A percentile compares a stretch with the other conserved stretches of the same genome.
Evolutionary conservation across 2,113 vertebrate genomes (phyloP).

Genomic region (Vidua macroura): DNA sequence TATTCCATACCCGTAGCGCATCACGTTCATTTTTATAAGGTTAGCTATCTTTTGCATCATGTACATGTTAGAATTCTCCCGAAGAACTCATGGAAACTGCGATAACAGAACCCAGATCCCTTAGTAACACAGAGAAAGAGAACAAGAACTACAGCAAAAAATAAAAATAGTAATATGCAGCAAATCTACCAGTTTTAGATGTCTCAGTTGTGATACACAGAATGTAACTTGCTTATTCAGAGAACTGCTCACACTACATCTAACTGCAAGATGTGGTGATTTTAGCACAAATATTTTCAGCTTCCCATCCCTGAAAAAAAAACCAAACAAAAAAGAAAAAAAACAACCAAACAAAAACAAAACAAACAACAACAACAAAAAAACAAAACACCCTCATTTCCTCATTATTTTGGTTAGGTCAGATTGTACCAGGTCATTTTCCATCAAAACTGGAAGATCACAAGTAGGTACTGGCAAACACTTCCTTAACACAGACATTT

Average conservation of each 20-base stretch:
- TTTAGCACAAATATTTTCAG: not conserved
- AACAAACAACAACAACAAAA: no score
- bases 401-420: not conserved
- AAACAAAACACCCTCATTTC: not conserved
- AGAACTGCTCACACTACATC: not conserved
- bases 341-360: not conserved
- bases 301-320: not conserved
- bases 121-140: not conserved
- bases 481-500: not conserved
- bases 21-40: not conserved
- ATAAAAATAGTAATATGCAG: not conserved
- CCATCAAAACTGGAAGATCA: not conserved
- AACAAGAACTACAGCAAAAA: not conserved
- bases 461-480: not conserved
- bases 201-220: not conserved
- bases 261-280: not conserved
- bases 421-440: not conserved
- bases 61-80: not conserved
- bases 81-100: not conserved
- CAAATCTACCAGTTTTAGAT: not conserved
- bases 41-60: not conserved
- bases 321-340: not conserved
- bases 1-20: not conserved
- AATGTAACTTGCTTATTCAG: not conserved
- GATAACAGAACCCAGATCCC: not conserved